Evolutionary conservation across 2,113 vertebrate species (phyloP).

Genomic region (Trinectes maculatus): DNA sequence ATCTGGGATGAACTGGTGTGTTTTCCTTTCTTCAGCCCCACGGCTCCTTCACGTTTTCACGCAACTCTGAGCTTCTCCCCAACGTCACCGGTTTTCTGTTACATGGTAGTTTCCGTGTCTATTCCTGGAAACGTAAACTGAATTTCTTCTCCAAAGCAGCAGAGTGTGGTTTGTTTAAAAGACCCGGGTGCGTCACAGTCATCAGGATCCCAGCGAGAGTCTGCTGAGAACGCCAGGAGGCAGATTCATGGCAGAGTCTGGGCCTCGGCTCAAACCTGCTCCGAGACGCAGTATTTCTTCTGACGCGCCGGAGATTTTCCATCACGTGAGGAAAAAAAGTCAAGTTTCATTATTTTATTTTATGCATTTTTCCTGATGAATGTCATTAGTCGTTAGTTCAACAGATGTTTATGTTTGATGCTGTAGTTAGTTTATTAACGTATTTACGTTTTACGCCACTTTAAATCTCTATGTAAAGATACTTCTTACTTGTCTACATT

Average conservation of each 20-base stretch:
- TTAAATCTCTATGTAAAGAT: no score
- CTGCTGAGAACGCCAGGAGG: slow-evolving; percentile 19
- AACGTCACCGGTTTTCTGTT: slow-evolving; percentile 36
- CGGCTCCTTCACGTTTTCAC: slow-evolving; percentile 18
- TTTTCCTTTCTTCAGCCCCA: slow-evolving; percentile 61
- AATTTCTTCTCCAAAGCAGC: slow-evolving; percentile 34
- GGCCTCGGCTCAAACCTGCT: slow-evolving; percentile 28
- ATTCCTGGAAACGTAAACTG: slow-evolving; percentile 64
- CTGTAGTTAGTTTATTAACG: no score
- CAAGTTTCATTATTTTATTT: background rate
- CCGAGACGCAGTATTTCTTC: slow-evolving; percentile 36
- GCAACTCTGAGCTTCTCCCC: slow-evolving; percentile 28
- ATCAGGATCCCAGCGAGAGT: slow-evolving; percentile 23
- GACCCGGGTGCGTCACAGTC: slow-evolving; percentile 42
- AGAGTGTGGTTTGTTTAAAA: slow-evolving; percentile 50
- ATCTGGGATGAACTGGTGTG: slow-evolving; percentile 56
- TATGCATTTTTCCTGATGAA: no score
- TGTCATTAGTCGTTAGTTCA: no score
- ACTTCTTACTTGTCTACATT: no score
- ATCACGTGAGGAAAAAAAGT: slow-evolving; percentile 26
- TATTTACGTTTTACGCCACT: no score
- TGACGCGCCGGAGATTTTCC: slow-evolving; percentile 30
- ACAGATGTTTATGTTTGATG: no score
- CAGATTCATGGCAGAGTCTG: slow-evolving; percentile 25
- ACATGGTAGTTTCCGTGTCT: slow-evolving; percentile 29